phyloP scores from a whole-genome alignment of 1,140 invertebrate genomes.

The Coptotermes formosanus region DNA sequence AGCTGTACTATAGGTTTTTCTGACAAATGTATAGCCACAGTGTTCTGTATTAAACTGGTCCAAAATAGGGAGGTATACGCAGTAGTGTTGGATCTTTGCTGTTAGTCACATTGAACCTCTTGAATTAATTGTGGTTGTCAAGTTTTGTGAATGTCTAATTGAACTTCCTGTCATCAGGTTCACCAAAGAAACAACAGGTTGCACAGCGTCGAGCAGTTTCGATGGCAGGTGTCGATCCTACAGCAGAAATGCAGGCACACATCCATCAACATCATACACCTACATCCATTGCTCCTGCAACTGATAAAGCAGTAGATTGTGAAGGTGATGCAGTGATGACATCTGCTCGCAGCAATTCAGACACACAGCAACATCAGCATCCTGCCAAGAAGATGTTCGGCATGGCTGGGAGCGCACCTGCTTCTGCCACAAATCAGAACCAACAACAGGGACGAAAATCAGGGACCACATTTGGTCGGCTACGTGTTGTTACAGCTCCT shows the following conservation, averaged over 20 bases:
- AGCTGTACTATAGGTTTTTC: too few species aligned
- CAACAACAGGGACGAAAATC: constrained; percentile 20
- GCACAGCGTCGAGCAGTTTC: constrained; percentile 50
- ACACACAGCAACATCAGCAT: constrained; percentile 31
- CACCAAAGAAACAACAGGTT: constrained; percentile 51
- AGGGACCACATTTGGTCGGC: constrained; percentile 56
- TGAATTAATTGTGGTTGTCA: too few species aligned
- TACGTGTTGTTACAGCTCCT: constrained; percentile 60
- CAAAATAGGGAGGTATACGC: too few species aligned
- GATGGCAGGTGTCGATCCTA: constrained; percentile 52
- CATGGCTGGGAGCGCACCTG: neutral
- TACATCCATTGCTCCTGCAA: neutral
- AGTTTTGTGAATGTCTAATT: neutral
- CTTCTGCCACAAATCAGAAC: neutral
- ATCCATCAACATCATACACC: neutral
- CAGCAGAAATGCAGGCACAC: constrained; percentile 36
- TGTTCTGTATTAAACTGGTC: too few species aligned
- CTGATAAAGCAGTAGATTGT: constrained; percentile 45
- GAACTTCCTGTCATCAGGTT: constrained; percentile 38
- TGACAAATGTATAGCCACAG: too few species aligned
- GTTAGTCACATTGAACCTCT: too few species aligned
- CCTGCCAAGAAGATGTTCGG: neutral
- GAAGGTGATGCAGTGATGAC: constrained; percentile 55
- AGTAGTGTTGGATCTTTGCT: too few species aligned
- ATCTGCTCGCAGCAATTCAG: constrained; percentile 50